These are phyloP conservation scores for Alligator sinensis DNA, from an alignment of 2,113 vertebrate genomes.

Conservation along the genomic window DNA sequence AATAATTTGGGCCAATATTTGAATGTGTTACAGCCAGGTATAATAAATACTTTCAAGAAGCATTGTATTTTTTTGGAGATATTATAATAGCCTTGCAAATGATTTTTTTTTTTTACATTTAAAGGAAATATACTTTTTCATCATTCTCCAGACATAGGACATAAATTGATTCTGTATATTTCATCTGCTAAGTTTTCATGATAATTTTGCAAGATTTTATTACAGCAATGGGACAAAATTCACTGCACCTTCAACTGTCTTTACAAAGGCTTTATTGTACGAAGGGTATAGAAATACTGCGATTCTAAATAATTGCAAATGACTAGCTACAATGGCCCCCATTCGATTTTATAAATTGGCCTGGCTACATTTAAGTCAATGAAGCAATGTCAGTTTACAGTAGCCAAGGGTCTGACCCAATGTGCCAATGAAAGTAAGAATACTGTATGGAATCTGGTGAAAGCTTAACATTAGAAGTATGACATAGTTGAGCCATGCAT, in stretches of 20 bases:
- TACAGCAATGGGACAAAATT: background rate
- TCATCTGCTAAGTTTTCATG: background rate
- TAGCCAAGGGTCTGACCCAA: background rate
- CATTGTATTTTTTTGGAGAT: background rate
- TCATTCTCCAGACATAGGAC: background rate
- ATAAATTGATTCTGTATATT: background rate
- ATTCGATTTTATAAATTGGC: background rate
- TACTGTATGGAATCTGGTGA: background rate
- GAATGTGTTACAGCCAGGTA: slow-evolving; percentile 27
- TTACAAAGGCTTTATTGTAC: slow-evolving; percentile 7
- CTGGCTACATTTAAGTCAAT: background rate
- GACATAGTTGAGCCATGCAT: background rate
- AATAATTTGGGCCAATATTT: slow-evolving; percentile 56
- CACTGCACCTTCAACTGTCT: background rate
- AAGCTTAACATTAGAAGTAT: background rate
- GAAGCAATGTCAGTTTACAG: background rate
- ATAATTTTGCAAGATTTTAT: background rate
- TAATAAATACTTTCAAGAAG: background rate
- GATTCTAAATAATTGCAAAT: background rate
- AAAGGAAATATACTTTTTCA: background rate
- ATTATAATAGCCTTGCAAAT: slow-evolving; percentile 7
- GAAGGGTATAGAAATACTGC: background rate
- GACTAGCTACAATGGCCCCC: background rate
- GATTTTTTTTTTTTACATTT: background rate
- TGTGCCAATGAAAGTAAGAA: background rate